Percentiles rank a stretch among this genome's conserved stretches.
phyloP scores from a whole-genome alignment of 2,113 vertebrate species.

The Laticauda colubrina region DNA sequence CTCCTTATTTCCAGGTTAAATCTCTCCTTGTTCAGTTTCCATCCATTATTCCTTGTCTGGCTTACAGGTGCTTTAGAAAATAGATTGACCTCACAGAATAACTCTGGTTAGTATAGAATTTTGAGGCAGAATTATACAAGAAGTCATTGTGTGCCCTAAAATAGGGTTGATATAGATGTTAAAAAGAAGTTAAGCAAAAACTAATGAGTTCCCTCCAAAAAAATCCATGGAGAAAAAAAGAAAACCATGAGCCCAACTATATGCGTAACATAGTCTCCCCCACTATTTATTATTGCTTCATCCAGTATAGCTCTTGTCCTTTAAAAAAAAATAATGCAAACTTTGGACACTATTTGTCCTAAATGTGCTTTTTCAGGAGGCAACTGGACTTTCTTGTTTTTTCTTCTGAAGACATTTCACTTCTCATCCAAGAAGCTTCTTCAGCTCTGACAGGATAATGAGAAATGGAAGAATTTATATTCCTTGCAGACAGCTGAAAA shows the following conservation, averaged over 20 bases:
- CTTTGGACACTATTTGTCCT: neutral
- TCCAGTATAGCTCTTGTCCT: neutral
- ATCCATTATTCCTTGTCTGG: too few species aligned
- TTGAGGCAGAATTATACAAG: neutral
- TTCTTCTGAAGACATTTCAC: too few species aligned
- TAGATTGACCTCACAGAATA: neutral
- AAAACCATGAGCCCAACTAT: neutral
- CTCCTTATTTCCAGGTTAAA: too few species aligned
- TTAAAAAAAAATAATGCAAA: neutral
- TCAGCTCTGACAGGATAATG: too few species aligned
- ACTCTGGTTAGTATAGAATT: neutral
- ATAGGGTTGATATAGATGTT: neutral
- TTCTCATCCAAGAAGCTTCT: too few species aligned
- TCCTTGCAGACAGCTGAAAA: too few species aligned
- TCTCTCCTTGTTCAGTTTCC: too few species aligned
- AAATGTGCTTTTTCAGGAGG: too few species aligned
- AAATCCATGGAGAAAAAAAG: neutral
- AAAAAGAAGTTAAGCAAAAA: neutral
- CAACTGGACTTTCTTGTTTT: too few species aligned
- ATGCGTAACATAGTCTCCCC: neutral
- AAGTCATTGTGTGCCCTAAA: neutral
- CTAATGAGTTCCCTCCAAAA: neutral
- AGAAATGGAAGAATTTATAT: too few species aligned
- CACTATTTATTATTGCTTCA: neutral
- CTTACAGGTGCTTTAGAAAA: too few species aligned